These are phyloP conservation scores for Merluccius polli DNA, from an alignment of 2,797 vertebrate genomes.

Conservation along the genomic window DNA sequence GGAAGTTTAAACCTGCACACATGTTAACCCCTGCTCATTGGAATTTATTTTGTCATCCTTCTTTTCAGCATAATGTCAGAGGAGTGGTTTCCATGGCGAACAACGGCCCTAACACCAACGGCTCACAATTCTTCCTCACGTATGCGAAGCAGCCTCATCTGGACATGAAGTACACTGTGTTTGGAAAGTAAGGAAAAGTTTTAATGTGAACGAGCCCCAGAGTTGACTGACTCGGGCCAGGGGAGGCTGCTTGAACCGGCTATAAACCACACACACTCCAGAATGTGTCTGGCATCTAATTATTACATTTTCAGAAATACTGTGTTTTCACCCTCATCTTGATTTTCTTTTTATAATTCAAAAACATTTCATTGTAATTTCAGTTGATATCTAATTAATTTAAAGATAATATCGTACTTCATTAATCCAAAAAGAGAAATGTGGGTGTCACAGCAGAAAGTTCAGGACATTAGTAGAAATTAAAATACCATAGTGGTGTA, in stretches of 20 bases:
- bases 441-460: not conserved
- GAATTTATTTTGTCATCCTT: not conserved
- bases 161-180: slow-evolving; percentile 98
- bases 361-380: no score
- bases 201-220: not conserved
- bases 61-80: slow-evolving; percentile 86
- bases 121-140: slow-evolving; percentile 95
- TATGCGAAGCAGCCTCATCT: slow-evolving; percentile 96
- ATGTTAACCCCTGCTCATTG: not conserved
- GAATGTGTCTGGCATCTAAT: not conserved
- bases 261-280: no score
- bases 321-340: not conserved
- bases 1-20: not conserved
- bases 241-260: no score
- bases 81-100: slow-evolving; percentile 99
- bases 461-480: not conserved
- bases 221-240: no score
- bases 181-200: slow-evolving; percentile 79
- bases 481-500: not conserved
- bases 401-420: not conserved
- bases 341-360: not conserved
- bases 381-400: not conserved
- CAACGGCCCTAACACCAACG: slow-evolving; percentile 93
- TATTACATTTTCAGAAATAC: not conserved
- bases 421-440: not conserved